Conservation (phyloP, 2,113 vertebrate species). For the Oreochromis aureus region DNA sequence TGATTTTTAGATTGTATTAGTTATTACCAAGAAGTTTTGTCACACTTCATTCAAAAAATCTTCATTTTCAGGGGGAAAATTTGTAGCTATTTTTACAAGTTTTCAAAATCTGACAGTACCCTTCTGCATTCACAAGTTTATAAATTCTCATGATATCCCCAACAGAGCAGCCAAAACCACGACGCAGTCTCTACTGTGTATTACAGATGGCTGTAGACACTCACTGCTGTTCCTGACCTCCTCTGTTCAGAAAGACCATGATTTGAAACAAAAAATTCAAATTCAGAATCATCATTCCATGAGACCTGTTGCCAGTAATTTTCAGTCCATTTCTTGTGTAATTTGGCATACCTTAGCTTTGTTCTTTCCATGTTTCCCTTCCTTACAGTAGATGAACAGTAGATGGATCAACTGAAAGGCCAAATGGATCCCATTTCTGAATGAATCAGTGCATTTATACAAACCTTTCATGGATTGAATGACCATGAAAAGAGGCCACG, state of each 20-base stretch:
- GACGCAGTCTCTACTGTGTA: not conserved
- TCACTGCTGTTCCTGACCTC: not conserved
- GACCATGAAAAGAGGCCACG: not conserved
- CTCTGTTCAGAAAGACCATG: not conserved
- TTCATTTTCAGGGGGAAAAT: not conserved
- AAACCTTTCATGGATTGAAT: accelerated
- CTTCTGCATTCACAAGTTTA: not conserved
- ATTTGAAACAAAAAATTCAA: not conserved
- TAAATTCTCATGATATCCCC: not conserved
- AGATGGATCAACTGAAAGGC: not conserved
- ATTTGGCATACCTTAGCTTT: not conserved
- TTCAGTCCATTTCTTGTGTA: not conserved
- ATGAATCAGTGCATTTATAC: not conserved
- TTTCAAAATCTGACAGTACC: not conserved
- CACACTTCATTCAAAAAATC: not conserved
- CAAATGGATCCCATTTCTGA: not conserved
- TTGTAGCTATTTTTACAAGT: not conserved
- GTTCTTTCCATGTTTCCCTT: not conserved
- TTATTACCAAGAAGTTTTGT: not conserved
- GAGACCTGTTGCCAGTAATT: not conserved
- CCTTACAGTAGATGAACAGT: not conserved
- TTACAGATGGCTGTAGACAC: not conserved
- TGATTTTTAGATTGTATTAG: not conserved
- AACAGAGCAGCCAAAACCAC: not conserved
- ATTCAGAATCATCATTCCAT: not conserved